phyloP scores from a whole-genome alignment of 2,113 vertebrate species.

The Macaca mulatta region DNA sequence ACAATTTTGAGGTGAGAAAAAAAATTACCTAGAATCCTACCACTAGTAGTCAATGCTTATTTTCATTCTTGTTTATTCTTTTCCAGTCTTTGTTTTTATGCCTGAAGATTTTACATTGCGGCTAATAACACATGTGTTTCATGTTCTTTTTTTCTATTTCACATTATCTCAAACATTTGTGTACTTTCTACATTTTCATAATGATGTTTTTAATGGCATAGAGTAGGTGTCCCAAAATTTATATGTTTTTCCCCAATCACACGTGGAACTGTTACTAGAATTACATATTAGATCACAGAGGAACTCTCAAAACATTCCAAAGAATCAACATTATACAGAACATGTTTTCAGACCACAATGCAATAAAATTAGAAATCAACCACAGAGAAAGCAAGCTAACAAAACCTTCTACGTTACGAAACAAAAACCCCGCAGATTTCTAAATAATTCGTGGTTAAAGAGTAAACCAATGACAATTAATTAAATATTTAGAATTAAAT shows the following conservation, averaged over 20 bases:
- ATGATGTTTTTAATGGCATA: conserved; percentile 47
- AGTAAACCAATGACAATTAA: conserved; percentile 54
- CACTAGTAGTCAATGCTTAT: background rate
- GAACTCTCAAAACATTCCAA: conserved; percentile 38
- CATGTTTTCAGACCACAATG: background rate
- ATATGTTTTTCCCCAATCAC: conserved; percentile 17
- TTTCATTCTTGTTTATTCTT: conserved; percentile 52
- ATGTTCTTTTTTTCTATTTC: conserved; percentile 5
- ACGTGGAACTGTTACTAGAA: conserved; percentile 30
- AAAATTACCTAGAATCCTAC: background rate
- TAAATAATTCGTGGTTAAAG: conserved; percentile 62
- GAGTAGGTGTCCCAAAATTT: conserved; percentile 30
- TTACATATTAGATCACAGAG: conserved; percentile 22
- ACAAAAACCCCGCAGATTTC: conserved; percentile 26
- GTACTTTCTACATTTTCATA: conserved; percentile 60
- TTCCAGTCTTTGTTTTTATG: conserved; percentile 49
- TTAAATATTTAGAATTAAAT: conserved; percentile 53
- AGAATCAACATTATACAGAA: conserved; percentile 7
- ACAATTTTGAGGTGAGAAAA: conserved; percentile 54
- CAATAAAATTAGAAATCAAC: conserved; percentile 19
- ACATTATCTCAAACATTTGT: conserved; percentile 24
- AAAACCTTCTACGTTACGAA: background rate
- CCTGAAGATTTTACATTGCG: background rate
- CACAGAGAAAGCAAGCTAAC: background rate
- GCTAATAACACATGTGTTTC: background rate